Base-by-base conservation (phyloP, 2,113 vertebrate genomes). In the Aegotheles bennettii region DNA sequence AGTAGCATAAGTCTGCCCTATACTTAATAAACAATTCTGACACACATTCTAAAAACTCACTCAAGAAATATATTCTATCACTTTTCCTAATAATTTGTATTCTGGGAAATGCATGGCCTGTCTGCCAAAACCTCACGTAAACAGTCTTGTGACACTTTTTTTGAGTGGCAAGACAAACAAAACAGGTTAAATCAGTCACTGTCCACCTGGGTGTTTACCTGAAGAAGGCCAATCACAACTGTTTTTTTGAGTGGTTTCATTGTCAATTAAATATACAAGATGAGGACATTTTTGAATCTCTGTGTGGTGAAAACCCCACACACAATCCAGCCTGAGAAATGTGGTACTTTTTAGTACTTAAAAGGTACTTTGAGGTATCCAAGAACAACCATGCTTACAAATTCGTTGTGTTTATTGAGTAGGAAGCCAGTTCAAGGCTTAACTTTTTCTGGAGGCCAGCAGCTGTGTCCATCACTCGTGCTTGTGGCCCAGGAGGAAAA, bases 301-400 rank as follows among this genome's bases (percentile, higher is more conserved):
- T 35, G 0, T 13, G 5, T 17, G 10, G 21, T 64, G 51, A 54
- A 47, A 2, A 0, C 4, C 45, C 6, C 6, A 2, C 13, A 7
- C 13, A 6, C 26, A 3, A 23, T 59, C 33, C 38, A 69, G 25
- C 10, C 48, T 47, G 50, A 87, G 11, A 82, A 51, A 28, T 29
- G 2, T 23, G 14, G 14, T 38, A 13, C 1, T 38, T 84, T 78
- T 50, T 68, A 12, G 4, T 86, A 43, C 21, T 68, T 68, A 23
- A 25, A 42, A 63, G 28, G 21, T 54, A 35, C 5, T 38, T 83
- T 16, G 31, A 67, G 28, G 10, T 51, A 15, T 33, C 80, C 7
- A 51, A 64, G 67, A 76, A 8, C 16, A 87, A 28, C 11, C 14
- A 9, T 51, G 17, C 38, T 90, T 59, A 54, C 7, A 40, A 57